Percentiles rank a stretch among this genome's conserved stretches.
These are phyloP conservation scores for Xylota segnis DNA, from an alignment of 2,888 invertebrate species.

Conservation along the genomic window DNA sequence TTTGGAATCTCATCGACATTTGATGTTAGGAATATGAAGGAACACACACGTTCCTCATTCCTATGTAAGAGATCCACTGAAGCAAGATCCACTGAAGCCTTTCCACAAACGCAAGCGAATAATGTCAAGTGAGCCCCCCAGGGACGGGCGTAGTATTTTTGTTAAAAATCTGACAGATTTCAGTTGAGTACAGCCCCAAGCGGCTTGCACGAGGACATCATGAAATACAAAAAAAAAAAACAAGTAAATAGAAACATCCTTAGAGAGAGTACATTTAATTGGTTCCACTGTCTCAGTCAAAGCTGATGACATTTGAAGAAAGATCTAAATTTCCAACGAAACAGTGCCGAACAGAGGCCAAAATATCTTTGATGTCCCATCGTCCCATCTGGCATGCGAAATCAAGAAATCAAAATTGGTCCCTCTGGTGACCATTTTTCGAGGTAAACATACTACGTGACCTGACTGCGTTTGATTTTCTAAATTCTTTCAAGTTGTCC, in stretches of 20 bases:
- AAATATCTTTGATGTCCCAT: constrained; percentile 10
- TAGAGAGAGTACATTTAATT: background rate
- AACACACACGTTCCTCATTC: too few species aligned
- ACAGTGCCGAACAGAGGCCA: background rate
- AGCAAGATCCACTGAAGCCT: too few species aligned
- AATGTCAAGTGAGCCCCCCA: too few species aligned
- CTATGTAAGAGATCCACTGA: too few species aligned
- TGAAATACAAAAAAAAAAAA: too few species aligned
- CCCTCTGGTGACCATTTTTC: constrained; percentile 12
- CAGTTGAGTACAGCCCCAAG: too few species aligned
- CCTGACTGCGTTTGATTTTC: background rate
- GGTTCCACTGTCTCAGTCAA: background rate
- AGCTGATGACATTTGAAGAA: background rate
- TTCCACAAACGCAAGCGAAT: too few species aligned
- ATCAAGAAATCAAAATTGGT: constrained; percentile 13
- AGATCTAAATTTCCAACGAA: background rate
- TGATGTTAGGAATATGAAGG: too few species aligned
- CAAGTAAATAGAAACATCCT: background rate
- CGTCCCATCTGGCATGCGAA: background rate
- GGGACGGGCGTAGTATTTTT: too few species aligned
- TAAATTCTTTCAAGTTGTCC: constrained; percentile 4
- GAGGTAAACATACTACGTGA: constrained; percentile 17
- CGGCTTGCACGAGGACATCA: too few species aligned
- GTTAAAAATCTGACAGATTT: too few species aligned
- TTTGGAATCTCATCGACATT: too few species aligned